Evolutionary conservation across 2,888 invertebrate genomes (phyloP), one percentile per base, ranked within the genome.

Genomic region (Drosophila histrio): DNA sequence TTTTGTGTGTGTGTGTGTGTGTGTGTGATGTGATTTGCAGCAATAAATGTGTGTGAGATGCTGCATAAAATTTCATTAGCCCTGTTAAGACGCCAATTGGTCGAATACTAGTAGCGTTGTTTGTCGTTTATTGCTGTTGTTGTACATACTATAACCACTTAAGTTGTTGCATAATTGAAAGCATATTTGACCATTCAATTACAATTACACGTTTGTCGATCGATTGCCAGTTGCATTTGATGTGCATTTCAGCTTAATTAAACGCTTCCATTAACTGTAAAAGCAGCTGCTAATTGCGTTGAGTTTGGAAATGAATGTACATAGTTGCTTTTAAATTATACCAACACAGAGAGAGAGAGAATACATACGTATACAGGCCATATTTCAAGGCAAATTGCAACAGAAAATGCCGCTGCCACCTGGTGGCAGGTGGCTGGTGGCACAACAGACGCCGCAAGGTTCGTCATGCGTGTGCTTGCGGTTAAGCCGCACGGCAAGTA

Each of bases 51-150:
- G 64, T 59, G 70, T 69, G 66, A 81, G 86, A 87, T 72, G 64
- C 60, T 70, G 76, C 85, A 87, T 88, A 79, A 87, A 87, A 88
- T 87, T 87, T 88, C 78, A 87, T 87, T 88, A 87, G 77, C 69
- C 83, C 66, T 80, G 78, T 77, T 80, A 78, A 70, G 72, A 58
- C 66, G 82, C 84, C 79, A 87, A 87, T 87, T 74, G 54, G 49
- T 53, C 50, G 41, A 26, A 9, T 38, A 44, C 26, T 9, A 17
- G 28, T n/a, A 22, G 41, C 41, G n/a, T 26, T 24, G 24, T 36
- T 36, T 38, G 47, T 53, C 58, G 69, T 32, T 24, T 22, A 47
- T 24, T 60, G 30, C 28, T 41, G 39, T 41, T 61, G 76, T 43
- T 50, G 47, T 19, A 19, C 28, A 39, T 47, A 28, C 22, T 38